phyloP scores from a whole-genome alignment of 2,113 vertebrate genomes.

The Phalacrocorax carbo region DNA sequence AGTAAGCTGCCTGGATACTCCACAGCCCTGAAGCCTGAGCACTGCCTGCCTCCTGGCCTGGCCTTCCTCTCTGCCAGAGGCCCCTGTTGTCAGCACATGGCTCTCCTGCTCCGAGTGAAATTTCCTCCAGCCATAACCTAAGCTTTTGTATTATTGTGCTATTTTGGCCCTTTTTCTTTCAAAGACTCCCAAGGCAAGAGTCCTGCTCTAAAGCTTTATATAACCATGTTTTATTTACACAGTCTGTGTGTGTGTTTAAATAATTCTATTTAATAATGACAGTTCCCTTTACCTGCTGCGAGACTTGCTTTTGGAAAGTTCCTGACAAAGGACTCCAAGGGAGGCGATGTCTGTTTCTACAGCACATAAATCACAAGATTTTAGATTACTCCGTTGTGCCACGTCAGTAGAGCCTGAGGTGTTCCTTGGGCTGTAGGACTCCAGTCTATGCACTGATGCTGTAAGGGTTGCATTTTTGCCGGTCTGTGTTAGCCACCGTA shows the following conservation, averaged over 20 bases:
- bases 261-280: not conserved
- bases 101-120: not conserved
- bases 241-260: not conserved
- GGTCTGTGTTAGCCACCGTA: not conserved
- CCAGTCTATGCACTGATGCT: not conserved
- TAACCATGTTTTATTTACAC: constrained; percentile 15
- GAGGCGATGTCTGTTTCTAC: not conserved
- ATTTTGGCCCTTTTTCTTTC: not conserved
- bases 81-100: not conserved
- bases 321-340: not conserved
- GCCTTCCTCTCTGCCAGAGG: not conserved
- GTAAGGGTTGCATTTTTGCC: not conserved
- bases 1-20: not conserved
- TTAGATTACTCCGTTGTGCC: not conserved
- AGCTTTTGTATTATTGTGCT: not conserved
- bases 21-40: not conserved
- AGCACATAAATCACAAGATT: not conserved
- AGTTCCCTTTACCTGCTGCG: not conserved
- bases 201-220: not conserved
- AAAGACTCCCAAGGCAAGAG: not conserved
- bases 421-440: not conserved
- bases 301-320: not conserved
- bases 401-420: not conserved
- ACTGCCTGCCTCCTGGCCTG: not conserved
- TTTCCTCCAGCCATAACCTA: not conserved